These are phyloP conservation scores for Euwallacea fornicatus DNA, from an alignment of 1,140 invertebrate genomes.

Conservation along the genomic window DNA sequence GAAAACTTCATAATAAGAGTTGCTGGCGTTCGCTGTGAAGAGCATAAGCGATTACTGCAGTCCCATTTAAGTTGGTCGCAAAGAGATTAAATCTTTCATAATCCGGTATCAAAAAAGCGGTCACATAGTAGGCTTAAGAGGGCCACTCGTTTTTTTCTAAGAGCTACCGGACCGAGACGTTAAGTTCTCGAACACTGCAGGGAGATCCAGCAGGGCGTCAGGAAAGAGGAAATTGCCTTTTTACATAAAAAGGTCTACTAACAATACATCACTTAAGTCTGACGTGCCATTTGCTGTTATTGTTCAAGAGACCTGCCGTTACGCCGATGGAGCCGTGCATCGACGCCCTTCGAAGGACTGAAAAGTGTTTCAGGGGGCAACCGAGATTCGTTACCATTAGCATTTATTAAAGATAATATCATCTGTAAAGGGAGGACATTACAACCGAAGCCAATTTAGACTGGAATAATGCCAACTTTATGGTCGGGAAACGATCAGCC, in stretches of 20 bases:
- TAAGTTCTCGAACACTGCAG: neutral
- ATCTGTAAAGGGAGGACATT: too few species aligned
- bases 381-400: neutral
- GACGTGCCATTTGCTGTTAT: constrained; percentile 35
- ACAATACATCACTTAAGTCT: constrained; percentile 38
- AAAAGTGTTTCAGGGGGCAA: neutral
- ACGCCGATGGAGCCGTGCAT: constrained; percentile 14
- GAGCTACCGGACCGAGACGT: constrained; percentile 33
- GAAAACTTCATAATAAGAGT: constrained; percentile 17
- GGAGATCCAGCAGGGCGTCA: constrained; percentile 24
- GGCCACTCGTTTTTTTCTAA: neutral
- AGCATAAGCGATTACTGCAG: too few species aligned
- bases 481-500: too few species aligned
- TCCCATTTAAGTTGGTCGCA: too few species aligned
- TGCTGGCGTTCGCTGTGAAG: too few species aligned
- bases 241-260: constrained; percentile 38
- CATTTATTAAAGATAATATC: neutral
- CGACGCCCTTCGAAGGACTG: constrained; percentile 10
- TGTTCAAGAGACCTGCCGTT: constrained; percentile 22
- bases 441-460: too few species aligned
- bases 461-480: too few species aligned
- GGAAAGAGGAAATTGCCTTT: constrained; percentile 39
- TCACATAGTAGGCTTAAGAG: too few species aligned
- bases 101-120: too few species aligned
- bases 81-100: too few species aligned